Evolutionary conservation across 2,797 vertebrate genomes (phyloP).

Genomic region (Bucorvus abyssinicus): DNA sequence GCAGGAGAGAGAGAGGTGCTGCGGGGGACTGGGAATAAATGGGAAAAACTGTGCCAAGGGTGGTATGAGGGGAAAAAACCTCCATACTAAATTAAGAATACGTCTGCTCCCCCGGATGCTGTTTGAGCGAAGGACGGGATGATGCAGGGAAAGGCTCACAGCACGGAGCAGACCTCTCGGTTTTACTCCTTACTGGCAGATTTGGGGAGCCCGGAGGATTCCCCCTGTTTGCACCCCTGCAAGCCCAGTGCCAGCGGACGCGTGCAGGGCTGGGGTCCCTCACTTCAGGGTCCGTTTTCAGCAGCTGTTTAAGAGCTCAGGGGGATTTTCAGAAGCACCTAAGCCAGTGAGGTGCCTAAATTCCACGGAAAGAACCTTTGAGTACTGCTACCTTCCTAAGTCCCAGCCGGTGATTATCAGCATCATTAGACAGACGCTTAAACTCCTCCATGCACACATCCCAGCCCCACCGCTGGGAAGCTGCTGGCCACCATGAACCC

Average conservation of each 20-base stretch:
- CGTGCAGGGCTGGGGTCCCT: not conserved
- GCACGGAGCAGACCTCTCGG: not conserved
- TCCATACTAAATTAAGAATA: not conserved
- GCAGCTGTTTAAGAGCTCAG: not conserved
- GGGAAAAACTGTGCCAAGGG: not conserved
- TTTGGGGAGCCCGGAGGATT: not conserved
- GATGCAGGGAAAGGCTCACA: not conserved
- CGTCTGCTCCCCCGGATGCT: rapidly evolving
- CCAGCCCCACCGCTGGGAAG: not conserved
- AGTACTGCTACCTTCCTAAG: not conserved
- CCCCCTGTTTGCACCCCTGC: not conserved
- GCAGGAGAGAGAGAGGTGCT: not conserved
- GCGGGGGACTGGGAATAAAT: not conserved
- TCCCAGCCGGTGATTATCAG: not conserved
- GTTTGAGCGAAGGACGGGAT: not conserved
- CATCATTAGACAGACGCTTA: not conserved
- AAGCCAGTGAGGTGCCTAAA: conserved; percentile 4
- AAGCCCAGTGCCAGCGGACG: rapidly evolving
- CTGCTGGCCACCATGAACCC: not conserved
- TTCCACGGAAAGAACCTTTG: not conserved
- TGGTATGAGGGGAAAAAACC: not conserved
- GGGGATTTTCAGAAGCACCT: not conserved
- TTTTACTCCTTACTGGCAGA: not conserved
- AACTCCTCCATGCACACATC: not conserved
- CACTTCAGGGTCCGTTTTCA: not conserved